Evolutionary conservation across 2,888 invertebrate genomes (phyloP), one percentile per base, ranked within the genome.

Genomic region (Andrena bicolor): DNA sequence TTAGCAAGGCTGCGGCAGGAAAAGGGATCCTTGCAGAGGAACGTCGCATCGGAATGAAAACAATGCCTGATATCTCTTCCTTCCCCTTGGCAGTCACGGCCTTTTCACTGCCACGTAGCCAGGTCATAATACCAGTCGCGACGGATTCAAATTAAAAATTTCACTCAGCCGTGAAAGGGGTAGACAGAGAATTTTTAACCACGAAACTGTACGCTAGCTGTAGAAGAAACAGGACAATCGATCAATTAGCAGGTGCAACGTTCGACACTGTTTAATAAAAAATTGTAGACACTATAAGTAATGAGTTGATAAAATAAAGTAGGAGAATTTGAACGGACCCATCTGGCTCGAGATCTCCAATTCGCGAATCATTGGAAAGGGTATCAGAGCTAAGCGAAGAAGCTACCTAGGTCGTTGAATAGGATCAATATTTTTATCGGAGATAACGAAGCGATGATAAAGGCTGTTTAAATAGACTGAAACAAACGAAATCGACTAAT

Each of bases 11-110:
- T 48, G 28, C 61, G 32, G 53, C 69, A 4, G 56, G 60, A 70
- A 73, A 77, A 49, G 69, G 70, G 71, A 82, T 74, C 64, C 41
- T 16, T 28, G 32, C n/a, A 69, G 53, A 58, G 53, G 66, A 75
- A 78, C 48, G 48, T 83, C 49, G 51, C 80, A 61, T 61, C 35
- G 77, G 80, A 78, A 84, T 73, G 78, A 82, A 83, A 84, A 82
- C 80, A 86, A 86, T 80, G 75, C 82, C 56, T 66, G 74, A 69
- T 70, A 75, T 32, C 49, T 51, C 23, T 30, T 53, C 28, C 26
- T 7, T 26, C 13, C 7, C 16, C 41, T 28, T 49, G 49, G 49
- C 65, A 35, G 78, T 71, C 53, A 30, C 75, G 23, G 58, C 35
- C 16, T 49, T 35, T 26, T 35, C 48, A 35, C 41, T 20, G 4